Evolutionary conservation across 1,140 invertebrate genomes (phyloP), one percentile per base, ranked within the genome.

Genomic region (Pissodes strobi): DNA sequence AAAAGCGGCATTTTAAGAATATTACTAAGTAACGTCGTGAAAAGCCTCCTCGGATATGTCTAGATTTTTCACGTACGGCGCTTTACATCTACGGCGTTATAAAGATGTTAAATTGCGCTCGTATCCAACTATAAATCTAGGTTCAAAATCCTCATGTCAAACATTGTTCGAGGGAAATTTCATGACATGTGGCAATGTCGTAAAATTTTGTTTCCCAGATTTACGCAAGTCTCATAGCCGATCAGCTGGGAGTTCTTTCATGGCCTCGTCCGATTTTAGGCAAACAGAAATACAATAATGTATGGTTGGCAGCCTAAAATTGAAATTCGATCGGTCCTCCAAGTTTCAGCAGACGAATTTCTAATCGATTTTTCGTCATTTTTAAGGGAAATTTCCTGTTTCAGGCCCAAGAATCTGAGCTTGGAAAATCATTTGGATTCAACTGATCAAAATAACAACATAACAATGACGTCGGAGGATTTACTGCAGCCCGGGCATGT

Each of bases 401-500:
- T 27, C 68, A 77, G 76, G 74, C 67, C 68, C 53, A 73, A 74
- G 64, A 75, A 75, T 66, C 61, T 76, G 65, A 78, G 75, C 66
- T 78, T 74, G 74, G 75, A 78, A 61, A 71, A 70, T 25, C 70
- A 72, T 48, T 86, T 87, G 76, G 85, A 87, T 76, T 86, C 87
- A 74, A 88, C 86, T 55, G 86, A 88, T 74, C 85, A 86, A 72
- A 57, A 57, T 23, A 57, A 57, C 55, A 89, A 89, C 80, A 90
- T 93, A 81, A 93, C 88, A 74, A 94, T 94, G 92, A 91, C 92
- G 52, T 91, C 87, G 69, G 95, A 97, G 82, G 95, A 98, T 82
- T 84, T 98, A 48, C 83, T 98, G 68, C 94, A 97, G 80, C 93
- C 94, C 19, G 95, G 94, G 49, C 94, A 97, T 83, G 90, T 98